Conservation (phyloP, 1,140 invertebrate species). For the Reticulitermes speratus region DNA sequence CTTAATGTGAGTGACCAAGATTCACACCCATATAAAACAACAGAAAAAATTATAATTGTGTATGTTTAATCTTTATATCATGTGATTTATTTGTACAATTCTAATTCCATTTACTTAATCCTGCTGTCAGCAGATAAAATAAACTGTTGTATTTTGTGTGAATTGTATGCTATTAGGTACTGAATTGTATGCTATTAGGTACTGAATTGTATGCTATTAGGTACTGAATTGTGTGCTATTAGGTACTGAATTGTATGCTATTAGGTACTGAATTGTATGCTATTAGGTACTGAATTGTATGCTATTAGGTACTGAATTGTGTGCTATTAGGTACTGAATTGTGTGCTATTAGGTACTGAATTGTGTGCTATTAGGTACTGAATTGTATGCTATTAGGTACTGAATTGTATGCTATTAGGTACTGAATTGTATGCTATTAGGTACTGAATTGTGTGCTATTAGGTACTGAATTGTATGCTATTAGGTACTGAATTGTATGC, state of each 20-base stretch:
- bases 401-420: conserved; percentile 16
- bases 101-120: too few species aligned
- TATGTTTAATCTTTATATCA: too few species aligned
- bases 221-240: conserved; percentile 18
- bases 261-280: conserved; percentile 15
- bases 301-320: conserved; percentile 14
- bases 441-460: conserved; percentile 18
- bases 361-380: conserved; percentile 14
- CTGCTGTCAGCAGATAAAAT: too few species aligned
- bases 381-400: not conserved
- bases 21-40: too few species aligned
- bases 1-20: too few species aligned
- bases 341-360: not conserved
- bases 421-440: conserved; percentile 18
- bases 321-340: conserved; percentile 14
- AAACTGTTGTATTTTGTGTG: too few species aligned
- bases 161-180: too few species aligned
- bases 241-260: conserved; percentile 19
- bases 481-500: conserved; percentile 15
- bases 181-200: not conserved
- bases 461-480: conserved; percentile 19
- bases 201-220: conserved; percentile 18
- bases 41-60: too few species aligned
- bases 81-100: too few species aligned
- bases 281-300: conserved; percentile 14